Evolutionary conservation across 2,888 invertebrate species (phyloP).

Genomic region (Hypselothyrea guttata): DNA sequence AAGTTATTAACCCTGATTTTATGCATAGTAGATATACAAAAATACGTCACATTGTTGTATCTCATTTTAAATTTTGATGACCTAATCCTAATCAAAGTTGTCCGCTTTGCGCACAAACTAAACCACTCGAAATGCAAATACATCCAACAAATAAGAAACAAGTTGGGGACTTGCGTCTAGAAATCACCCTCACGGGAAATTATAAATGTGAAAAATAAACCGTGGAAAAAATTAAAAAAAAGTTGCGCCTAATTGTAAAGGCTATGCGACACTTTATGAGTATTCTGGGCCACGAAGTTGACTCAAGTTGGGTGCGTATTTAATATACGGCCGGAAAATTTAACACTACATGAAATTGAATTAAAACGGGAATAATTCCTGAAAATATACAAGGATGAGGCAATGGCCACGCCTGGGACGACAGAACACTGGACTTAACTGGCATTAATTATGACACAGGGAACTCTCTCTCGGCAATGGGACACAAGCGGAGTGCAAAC

Average conservation of each 20-base stretch:
- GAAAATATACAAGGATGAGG: slow-evolving; percentile 1
- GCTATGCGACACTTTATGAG: slow-evolving; percentile 69
- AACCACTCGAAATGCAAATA: slow-evolving; percentile 56
- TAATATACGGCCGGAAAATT: slow-evolving; percentile 51
- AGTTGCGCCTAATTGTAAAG: slow-evolving; percentile 72
- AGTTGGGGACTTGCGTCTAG: slow-evolving; percentile 45
- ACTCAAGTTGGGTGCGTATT: slow-evolving; percentile 19
- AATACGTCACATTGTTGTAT: too few relatives aligned
- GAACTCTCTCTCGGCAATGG: slow-evolving; percentile 33
- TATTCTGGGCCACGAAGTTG: slow-evolving; percentile 39
- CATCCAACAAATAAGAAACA: slow-evolving; percentile 28
- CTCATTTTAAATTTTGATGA: background rate
- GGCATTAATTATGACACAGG: slow-evolving; percentile 73
- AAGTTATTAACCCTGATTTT: too few relatives aligned
- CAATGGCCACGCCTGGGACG: slow-evolving; percentile 57
- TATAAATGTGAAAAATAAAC: slow-evolving; percentile 49
- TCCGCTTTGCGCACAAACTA: background rate
- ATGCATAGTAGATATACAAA: too few relatives aligned
- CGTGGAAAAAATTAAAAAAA: slow-evolving; percentile 45
- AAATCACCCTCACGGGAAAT: slow-evolving; percentile 70
- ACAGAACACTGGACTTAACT: slow-evolving; percentile 69
- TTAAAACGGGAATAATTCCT: slow-evolving; percentile 48
- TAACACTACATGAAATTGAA: slow-evolving; percentile 64
- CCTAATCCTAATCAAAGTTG: too few relatives aligned
- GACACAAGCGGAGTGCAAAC: slow-evolving; percentile 39